Evolutionary conservation across 2,888 invertebrate species (phyloP), one percentile per base, ranked within the genome.

Genomic region (Proisotoma minuta): DNA sequence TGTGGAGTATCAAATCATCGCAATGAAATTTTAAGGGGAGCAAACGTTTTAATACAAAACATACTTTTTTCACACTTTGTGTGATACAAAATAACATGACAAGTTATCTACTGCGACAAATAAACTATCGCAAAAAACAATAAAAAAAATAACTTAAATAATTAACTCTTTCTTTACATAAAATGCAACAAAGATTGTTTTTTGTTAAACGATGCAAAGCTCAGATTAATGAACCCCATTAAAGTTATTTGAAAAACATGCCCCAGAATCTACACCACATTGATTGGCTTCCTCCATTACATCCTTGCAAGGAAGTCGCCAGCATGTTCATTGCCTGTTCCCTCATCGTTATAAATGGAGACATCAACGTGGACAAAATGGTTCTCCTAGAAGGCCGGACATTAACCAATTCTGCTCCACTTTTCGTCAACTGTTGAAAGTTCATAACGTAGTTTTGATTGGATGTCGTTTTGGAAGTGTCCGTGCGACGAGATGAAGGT

Each of bases 231-330:
- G n/a, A n/a, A n/a, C n/a, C n/a, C n/a, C n/a, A n/a, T n/a, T n/a
- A n/a, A n/a, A n/a, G n/a, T 28, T 28, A 52, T 8, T 52, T 48
- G 18, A 61, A 28, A 23, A 65, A 59, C 65, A 65, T 65, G 15
- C 56, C 43, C 61, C 61, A 62, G 22, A 65, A 62, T 23, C 65
- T 48, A 23, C 65, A 65, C 65, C 61, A 62, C 59, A 65, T 56
- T 29, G 57, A 60, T 28, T 48, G 54, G 5, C 20, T 20, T 34
- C 56, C 52, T 1, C 58, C 28, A 26, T 51, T 27, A 29, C 65
- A 65, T 4, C 65, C 61, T 40, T 56, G 59, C n/a, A 65, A 34
- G 1, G 65, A 56, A 1, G 61, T 49, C 10, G 49, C 47, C n/a
- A 65, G 48, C 65, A 65, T 65, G 23, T 28, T 24, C 59, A 65